Base-by-base conservation (phyloP, 2,888 invertebrate species). In the Cheiracanthium punctorium region DNA sequence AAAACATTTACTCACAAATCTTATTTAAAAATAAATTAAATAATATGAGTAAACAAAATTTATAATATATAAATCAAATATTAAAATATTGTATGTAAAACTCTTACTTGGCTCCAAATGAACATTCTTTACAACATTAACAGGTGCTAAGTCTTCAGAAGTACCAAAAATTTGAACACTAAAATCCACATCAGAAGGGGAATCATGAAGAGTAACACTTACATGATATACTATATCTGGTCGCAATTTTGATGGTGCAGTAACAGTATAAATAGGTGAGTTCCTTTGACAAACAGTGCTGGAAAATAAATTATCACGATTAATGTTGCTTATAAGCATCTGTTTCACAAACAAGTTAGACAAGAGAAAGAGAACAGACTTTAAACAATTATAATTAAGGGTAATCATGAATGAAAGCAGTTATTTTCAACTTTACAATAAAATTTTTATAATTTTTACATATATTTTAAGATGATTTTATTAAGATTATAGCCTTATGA, bases 141-240 rank as follows among this genome's bases (percentile, higher is more conserved):
- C 67, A 33, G 76, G 75, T 14, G 48, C 65, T 71, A 41, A 14
- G 12, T 24, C 65, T 67, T 94, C 93, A 73, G 94, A 93, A 24
- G 93, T 93, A 10, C 96, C 96, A 86, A 94, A 94, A 20, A 97
- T 93, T 52, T 95, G 95, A 41, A 96, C 94, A 88, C 94, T 94
- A 41, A 97, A 93, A 20, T 93, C 93, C 69, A 95, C 94, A 41
- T 90, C 29, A n/a, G 81, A n/a, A 33, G 69, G 73, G 8, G 90
- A 90, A 81, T 90, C 89, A 73, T 91, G 91, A 2, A 91, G 90
- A 33, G 91, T 91, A 67, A 97, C 94, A 17, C 96, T 95, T 80
- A 96, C 95, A 91, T 96, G 95, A 92, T 96, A 97, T 90, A 96
- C 95, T 75, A 95, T 95, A 93, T 95, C 95, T 20, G 97, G 96